Base-by-base conservation (phyloP, 2,113 vertebrate species). In the Sorex fumeus region DNA sequence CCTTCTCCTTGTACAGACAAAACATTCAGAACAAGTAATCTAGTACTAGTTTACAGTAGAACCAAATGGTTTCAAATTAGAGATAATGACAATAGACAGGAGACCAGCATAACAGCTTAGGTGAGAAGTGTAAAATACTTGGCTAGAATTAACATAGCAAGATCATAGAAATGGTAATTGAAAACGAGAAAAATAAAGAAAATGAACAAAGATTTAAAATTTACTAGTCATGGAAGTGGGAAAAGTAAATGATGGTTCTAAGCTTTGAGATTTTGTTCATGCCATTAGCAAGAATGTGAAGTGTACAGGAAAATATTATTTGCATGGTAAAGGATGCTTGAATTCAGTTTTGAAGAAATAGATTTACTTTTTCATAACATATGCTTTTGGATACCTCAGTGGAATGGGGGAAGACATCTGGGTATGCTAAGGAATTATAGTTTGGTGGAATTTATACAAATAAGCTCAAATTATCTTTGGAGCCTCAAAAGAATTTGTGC, bases 121-220 rank as follows among this genome's bases (percentile, higher is more conserved):
- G 40, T 53, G 30, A 64, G 27, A 43, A 93, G 9, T 1, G 7
- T 50, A 8, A 28, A 66, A 84, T 7, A 69, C 15, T 47, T 79
- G 53, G 62, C 27, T 80, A 16, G 6, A 62, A 15, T 45, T 30
- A 83, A 50, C 19, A 67, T 10, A 45, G 8, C 69, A 43, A 1
- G 6, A 3, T 30, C 70, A 27, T 2, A 30, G 30, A 57, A 3
- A 1, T 47, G 16, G 12, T 71, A 25, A n/a, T 6, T 72, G 27
- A 28, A 79, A 79, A n/a, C n/a, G 11, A 62, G 21, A 80, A 71
- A 81, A 53, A 75, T 8, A 32, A 4, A 67, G 1, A 85, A 8
- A 85, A 75, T 77, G 25, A 83, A 18, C 57, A 85, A 18, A 8
- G 1, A 77, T 88, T 95, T 50, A 88, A 77, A 77, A 32, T 0